Percentiles rank a stretch among this genome's conserved stretches.
Evolutionary conservation across 2,888 invertebrate species (phyloP).

Genomic region (Tenthredo notha): DNA sequence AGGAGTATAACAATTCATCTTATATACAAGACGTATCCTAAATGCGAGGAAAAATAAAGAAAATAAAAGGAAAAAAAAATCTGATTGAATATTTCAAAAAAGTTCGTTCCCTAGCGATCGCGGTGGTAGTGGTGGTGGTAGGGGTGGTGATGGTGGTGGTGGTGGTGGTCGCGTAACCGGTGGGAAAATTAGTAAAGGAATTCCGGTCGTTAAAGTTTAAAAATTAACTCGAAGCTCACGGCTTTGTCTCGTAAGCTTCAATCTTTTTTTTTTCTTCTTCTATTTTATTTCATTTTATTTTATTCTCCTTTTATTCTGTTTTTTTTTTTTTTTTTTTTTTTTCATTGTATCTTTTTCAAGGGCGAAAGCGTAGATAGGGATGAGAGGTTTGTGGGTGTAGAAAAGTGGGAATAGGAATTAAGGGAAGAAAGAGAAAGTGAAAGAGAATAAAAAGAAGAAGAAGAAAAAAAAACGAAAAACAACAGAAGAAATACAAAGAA

Average conservation of each 20-base stretch:
- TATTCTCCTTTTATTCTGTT: background rate
- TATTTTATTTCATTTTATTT: background rate
- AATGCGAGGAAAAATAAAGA: background rate
- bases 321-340: background rate
- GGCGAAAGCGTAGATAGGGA: too few species aligned
- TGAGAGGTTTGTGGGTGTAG: too few species aligned
- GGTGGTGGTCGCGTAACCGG: background rate
- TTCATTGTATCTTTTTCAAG: background rate
- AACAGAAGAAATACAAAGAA: background rate
- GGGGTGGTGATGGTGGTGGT: background rate
- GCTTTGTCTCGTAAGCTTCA: background rate
- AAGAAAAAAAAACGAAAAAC: background rate
- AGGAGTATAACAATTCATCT: background rate
- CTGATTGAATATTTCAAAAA: background rate
- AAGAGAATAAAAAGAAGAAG: background rate
- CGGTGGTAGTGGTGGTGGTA: too few species aligned
- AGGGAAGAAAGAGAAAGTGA: background rate
- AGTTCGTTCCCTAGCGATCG: background rate
- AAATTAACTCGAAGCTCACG: constrained; percentile 6
- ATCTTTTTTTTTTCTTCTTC: too few species aligned
- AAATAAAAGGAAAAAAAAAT: background rate
- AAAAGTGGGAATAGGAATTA: background rate
- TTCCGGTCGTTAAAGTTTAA: constrained; percentile 4
- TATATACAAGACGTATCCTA: background rate
- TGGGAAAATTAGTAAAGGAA: background rate